Base-by-base conservation (phyloP, 1,140 invertebrate genomes). In the Ceratina calcarata region DNA sequence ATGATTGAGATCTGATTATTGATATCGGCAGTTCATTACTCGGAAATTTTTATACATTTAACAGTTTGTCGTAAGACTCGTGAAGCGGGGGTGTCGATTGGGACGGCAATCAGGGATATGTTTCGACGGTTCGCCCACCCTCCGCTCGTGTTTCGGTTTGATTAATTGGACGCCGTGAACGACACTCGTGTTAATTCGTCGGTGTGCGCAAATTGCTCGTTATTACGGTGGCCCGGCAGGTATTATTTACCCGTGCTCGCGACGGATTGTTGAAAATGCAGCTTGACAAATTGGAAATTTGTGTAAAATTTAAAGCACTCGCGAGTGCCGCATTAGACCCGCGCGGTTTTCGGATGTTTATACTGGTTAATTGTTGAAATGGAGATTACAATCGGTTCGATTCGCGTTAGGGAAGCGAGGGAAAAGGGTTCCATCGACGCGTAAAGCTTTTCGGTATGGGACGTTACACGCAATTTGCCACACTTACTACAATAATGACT, bases 391-490 rank as follows among this genome's bases (percentile, higher is more conserved):
- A 69, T 55, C 37, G 10, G 37, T 45, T 45, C 37, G 37, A 10
- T 45, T 45, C 37, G 3, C 37, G 10, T 2, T 45, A 2, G 32
- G 10, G 20, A 24, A 61, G 10, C n/a, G 49, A 49, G 8, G 27
- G 61, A 78, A 78, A 67, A 64, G 76, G 55, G 51, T 61, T 51
- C 16, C 60, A 8, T 20, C 27, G 51, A 13, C 60, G 68, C 76
- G 60, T 78, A 64, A 78, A 78, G 49, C 76, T 64, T 62, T 64
- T 78, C 60, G 22, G 76, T 69, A 79, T 45, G 37, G 83, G 90
- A 83, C 90, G 90, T 91, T 89, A 91, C 90, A 90, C 91, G 87
- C 90, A 91, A 91, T 91, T 91, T 91, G 89, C 77, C 83, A 71
- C 90, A 85, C 88, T 89, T 85, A 51, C 67, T 70, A 68, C 80